Conservation (phyloP, 2,888 invertebrate species). For the Heliconius erato region DNA sequence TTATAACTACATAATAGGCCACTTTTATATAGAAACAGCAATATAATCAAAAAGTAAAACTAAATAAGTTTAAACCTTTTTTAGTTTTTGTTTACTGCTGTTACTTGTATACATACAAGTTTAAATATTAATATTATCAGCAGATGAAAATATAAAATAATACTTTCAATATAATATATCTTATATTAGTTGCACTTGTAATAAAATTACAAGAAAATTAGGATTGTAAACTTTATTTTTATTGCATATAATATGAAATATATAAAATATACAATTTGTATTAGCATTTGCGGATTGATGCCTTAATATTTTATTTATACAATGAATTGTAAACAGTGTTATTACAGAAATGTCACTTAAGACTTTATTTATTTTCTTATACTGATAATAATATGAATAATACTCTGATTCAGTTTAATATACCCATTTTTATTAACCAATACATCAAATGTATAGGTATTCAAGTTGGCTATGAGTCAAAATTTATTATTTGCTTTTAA, state of each 20-base stretch:
- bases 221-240: neutral
- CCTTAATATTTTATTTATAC: constrained; percentile 4
- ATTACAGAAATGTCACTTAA: constrained; percentile 33
- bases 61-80: too few species aligned
- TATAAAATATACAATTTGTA: neutral
- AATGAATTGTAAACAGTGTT: constrained; percentile 30
- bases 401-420: constrained; percentile 20
- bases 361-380: constrained; percentile 39
- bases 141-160: neutral
- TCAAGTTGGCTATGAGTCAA: neutral
- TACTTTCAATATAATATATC: neutral
- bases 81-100: too few species aligned
- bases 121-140: neutral
- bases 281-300: neutral
- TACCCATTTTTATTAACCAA: neutral
- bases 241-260: too few species aligned
- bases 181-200: neutral
- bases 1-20: too few species aligned
- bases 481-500: neutral
- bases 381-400: constrained; percentile 36
- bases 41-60: too few species aligned
- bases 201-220: neutral
- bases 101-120: too few species aligned
- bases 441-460: neutral
- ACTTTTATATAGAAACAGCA: too few species aligned